These are phyloP conservation scores for Cynopterus sphinx DNA, from an alignment of 2,797 vertebrate genomes.

Conservation along the genomic window DNA sequence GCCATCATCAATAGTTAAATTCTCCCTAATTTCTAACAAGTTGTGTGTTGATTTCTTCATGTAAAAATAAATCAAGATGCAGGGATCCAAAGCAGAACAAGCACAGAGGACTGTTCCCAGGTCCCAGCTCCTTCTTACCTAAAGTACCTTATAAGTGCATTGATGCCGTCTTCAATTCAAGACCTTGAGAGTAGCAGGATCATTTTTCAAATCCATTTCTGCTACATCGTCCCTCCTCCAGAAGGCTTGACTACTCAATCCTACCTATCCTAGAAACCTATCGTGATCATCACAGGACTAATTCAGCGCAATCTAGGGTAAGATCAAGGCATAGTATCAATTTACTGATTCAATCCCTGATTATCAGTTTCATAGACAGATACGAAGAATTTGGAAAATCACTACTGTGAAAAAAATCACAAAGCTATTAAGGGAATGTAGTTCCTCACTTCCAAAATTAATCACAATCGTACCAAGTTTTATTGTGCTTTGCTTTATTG, in stretches of 20 bases:
- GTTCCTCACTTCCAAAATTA: slow-evolving; percentile 37
- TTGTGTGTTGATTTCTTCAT: background rate
- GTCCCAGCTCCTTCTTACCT: background rate
- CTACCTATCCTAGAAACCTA: slow-evolving; percentile 18
- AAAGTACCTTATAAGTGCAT: background rate
- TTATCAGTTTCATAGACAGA: background rate
- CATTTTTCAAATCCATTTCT: slow-evolving; percentile 70
- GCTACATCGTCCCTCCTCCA: background rate
- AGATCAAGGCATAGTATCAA: background rate
- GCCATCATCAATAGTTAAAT: background rate
- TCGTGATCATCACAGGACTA: background rate
- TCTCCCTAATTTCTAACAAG: background rate
- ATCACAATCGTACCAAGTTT: background rate
- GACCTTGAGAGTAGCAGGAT: slow-evolving; percentile 66
- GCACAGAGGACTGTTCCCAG: background rate
- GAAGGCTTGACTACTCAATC: slow-evolving; percentile 18
- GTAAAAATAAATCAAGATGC: slow-evolving; percentile 44
- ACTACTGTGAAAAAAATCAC: background rate
- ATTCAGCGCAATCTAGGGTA: background rate
- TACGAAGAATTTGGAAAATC: slow-evolving; percentile 38
- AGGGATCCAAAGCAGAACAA: slow-evolving; percentile 26
- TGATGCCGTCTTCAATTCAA: slow-evolving; percentile 44
- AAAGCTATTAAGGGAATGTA: slow-evolving; percentile 46
- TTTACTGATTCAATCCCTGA: background rate
- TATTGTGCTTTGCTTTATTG: background rate